Percentiles rank a stretch among this genome's conserved stretches.
Evolutionary conservation across 2,888 invertebrate species (phyloP).

Genomic region (Apamea monoglypha): DNA sequence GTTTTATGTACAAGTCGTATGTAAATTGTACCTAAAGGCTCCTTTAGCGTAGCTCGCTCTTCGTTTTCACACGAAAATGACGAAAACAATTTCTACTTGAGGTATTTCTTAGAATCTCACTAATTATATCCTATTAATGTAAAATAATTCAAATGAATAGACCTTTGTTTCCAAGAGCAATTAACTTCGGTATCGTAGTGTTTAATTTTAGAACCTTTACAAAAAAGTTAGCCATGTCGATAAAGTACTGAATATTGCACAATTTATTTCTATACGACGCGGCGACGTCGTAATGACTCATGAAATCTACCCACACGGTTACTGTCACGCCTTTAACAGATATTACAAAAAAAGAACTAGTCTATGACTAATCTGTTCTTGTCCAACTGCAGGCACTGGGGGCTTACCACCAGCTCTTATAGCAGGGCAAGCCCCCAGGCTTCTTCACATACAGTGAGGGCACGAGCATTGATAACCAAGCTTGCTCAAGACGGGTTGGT

Average conservation of each 20-base stretch:
- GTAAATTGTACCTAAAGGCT: background rate
- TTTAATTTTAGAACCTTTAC: slow-evolving; percentile 36
- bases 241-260: slow-evolving; percentile 22
- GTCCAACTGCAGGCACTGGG: no score
- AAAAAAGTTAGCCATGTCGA: slow-evolving; percentile 12
- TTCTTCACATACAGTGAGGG: background rate
- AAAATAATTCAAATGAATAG: slow-evolving; percentile 31
- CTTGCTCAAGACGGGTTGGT: background rate
- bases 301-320: background rate
- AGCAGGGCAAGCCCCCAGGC: no score
- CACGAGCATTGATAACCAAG: background rate
- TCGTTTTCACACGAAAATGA: background rate
- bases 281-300: background rate
- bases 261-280: slow-evolving; percentile 11
- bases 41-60: background rate
- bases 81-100: slow-evolving; percentile 11
- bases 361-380: no score
- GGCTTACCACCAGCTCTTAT: no score
- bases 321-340: background rate
- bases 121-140: slow-evolving; percentile 24
- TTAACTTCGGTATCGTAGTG: background rate
- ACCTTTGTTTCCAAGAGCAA: slow-evolving; percentile 24
- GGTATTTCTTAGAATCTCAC: background rate
- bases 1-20: background rate
- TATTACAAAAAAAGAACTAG: background rate